These are phyloP conservation scores for Stramonita haemastoma DNA, from an alignment of 2,888 invertebrate species.

Conservation along the genomic window DNA sequence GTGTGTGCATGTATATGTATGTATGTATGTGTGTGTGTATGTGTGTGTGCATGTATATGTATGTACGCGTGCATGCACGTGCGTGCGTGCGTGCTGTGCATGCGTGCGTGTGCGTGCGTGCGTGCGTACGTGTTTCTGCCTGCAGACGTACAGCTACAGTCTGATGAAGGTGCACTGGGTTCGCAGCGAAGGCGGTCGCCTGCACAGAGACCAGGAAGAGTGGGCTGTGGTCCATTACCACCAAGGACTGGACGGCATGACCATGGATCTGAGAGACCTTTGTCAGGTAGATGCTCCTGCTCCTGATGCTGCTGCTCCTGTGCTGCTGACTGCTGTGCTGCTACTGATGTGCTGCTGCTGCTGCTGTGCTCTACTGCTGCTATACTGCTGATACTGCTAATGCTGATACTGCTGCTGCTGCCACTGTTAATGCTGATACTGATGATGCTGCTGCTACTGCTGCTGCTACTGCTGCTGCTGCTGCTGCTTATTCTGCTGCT, in stretches of 20 bases:
- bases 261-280: background rate
- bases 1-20: too few relatives aligned
- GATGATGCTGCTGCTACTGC: background rate
- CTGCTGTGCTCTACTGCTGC: too few relatives aligned
- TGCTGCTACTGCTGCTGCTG: background rate
- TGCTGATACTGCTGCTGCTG: background rate
- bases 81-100: too few relatives aligned
- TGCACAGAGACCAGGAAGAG: background rate
- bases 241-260: constrained; percentile 17
- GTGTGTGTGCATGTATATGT: background rate
- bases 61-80: too few relatives aligned
- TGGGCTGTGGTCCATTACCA: constrained; percentile 18
- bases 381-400: background rate
- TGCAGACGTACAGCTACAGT: background rate
- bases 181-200: background rate
- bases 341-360: background rate
- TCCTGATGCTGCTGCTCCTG: background rate
- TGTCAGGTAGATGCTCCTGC: background rate
- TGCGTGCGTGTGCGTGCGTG: too few relatives aligned
- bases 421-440: background rate
- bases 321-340: background rate
- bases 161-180: background rate
- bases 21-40: too few relatives aligned
- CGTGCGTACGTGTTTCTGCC: too few relatives aligned
- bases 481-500: too few relatives aligned